Percentiles rank a stretch among this genome's conserved stretches.
Conservation (phyloP, 2,113 vertebrate species). For the Arenaria interpres region DNA sequence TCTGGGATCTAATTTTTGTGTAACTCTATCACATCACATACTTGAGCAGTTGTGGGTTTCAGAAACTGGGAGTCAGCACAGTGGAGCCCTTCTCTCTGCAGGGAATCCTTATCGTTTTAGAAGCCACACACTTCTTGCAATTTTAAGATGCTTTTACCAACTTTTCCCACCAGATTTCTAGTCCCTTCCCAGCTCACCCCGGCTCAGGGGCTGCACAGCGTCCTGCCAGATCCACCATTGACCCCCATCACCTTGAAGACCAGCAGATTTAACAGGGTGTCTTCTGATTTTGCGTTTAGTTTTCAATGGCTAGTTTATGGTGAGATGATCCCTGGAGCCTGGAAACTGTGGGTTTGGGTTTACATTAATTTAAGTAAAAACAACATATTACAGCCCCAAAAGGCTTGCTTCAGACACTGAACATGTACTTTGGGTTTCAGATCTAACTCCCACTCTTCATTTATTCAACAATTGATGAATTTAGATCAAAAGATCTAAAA, state of each 20-base stretch:
- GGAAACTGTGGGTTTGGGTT: not conserved
- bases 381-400: not conserved
- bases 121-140: not conserved
- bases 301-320: not conserved
- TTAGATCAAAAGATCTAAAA: not conserved
- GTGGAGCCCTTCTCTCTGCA: rapidly evolving
- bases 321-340: not conserved
- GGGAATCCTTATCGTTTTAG: not conserved
- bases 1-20: not conserved
- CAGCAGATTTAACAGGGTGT: not conserved
- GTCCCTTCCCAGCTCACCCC: not conserved
- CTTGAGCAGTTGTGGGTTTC: not conserved
- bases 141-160: not conserved
- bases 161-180: not conserved
- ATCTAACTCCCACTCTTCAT: not conserved
- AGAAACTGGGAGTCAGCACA: not conserved
- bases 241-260: not conserved
- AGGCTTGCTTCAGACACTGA: not conserved
- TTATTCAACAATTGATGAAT: not conserved
- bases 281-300: not conserved
- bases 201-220: rapidly evolving
- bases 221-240: not conserved
- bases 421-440: rapidly evolving
- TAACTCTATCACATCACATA: not conserved
- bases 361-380: not conserved